A percentile compares a stretch with the other conserved stretches of the same genome.
These are phyloP conservation scores for Platycnemis pennipes DNA, from an alignment of 2,888 invertebrate species.

Conservation along the genomic window DNA sequence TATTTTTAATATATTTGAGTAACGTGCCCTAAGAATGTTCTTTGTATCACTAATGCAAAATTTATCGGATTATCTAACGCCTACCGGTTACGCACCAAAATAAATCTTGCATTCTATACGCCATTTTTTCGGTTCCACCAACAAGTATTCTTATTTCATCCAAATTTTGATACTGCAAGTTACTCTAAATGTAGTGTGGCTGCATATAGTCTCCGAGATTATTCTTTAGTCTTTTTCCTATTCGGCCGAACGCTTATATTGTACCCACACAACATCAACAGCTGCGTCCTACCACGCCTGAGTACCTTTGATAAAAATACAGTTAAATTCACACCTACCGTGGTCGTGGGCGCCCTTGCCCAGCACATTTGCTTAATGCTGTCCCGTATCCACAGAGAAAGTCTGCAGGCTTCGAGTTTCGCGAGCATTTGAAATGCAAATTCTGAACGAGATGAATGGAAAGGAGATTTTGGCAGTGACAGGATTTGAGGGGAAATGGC, in stretches of 20 bases:
- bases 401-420: background rate
- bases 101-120: too few relatives aligned
- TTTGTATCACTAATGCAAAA: too few relatives aligned
- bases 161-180: too few relatives aligned
- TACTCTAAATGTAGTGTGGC: too few relatives aligned
- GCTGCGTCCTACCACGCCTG: background rate
- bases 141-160: too few relatives aligned
- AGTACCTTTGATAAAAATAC: background rate
- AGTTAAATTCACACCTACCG: background rate
- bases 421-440: slow-evolving; percentile 12
- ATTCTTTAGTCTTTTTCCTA: too few relatives aligned
- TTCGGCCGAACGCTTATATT: background rate
- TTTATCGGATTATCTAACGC: too few relatives aligned
- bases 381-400: background rate
- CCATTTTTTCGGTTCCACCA: too few relatives aligned
- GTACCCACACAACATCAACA: background rate
- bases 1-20: too few relatives aligned
- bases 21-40: too few relatives aligned
- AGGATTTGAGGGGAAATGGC: background rate
- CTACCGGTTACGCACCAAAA: too few relatives aligned
- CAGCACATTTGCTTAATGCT: slow-evolving; percentile 15
- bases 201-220: too few relatives aligned
- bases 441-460: background rate
- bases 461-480: background rate
- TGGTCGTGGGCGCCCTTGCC: background rate